These are phyloP conservation scores for Paedocypris sp. DNA, from an alignment of 2,113 vertebrate species.

Conservation along the genomic window DNA sequence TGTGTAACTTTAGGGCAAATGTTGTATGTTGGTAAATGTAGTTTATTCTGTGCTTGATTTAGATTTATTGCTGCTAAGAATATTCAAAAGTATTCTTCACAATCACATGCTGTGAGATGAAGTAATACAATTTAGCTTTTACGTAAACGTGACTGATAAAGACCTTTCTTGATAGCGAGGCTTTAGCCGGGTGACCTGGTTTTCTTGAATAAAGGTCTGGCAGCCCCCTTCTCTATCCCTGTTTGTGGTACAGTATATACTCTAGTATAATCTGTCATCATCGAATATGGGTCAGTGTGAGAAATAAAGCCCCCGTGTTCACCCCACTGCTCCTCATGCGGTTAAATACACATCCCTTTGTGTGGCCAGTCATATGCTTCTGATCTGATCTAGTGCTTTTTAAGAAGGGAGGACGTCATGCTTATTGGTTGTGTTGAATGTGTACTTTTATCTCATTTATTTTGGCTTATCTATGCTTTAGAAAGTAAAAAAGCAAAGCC, in stretches of 20 bases:
- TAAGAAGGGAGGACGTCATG: too few species aligned
- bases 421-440: too few species aligned
- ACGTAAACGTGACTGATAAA: not conserved
- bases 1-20: too few species aligned
- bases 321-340: not conserved
- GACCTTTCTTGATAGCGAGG: not conserved
- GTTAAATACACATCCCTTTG: not conserved
- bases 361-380: not conserved
- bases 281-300: conserved; percentile 30
- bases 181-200: conserved; percentile 29
- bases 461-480: too few species aligned
- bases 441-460: not conserved
- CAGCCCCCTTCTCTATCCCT: not conserved
- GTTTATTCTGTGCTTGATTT: not conserved
- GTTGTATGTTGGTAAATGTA: not conserved
- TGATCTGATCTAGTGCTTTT: not conserved
- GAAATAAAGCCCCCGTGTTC: not conserved
- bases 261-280: conserved; percentile 13
- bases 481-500: not conserved
- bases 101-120: not conserved
- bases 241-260: not conserved
- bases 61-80: not conserved
- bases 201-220: not conserved
- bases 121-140: not conserved
- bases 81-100: not conserved